Conservation (phyloP, 2,113 vertebrate genomes). For the Bothrops jararaca region DNA sequence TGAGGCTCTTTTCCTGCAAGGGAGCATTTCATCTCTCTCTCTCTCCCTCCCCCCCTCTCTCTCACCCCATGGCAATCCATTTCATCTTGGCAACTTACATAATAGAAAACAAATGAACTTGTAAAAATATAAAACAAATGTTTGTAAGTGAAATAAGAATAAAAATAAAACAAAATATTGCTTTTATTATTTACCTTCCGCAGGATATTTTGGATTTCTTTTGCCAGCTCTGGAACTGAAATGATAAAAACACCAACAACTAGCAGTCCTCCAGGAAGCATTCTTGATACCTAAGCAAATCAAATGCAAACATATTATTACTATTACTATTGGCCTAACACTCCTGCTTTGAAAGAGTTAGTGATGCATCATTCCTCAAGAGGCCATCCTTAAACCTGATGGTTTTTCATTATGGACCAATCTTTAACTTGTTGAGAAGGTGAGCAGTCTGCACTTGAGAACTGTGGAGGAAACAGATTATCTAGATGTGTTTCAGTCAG, state of each 20-base stretch:
- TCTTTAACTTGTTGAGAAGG: not conserved
- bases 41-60: too few species aligned
- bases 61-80: not conserved
- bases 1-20: not conserved
- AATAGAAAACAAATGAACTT: not conserved
- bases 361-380: not conserved
- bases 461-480: not conserved
- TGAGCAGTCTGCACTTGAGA: not conserved
- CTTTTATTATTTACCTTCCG: conserved; percentile 72
- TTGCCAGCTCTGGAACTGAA: conserved; percentile 74
- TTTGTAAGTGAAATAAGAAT: not conserved
- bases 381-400: not conserved
- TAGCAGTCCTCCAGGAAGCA: conserved; percentile 87
- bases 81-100: not conserved
- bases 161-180: not conserved
- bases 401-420: not conserved
- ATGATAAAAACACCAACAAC: conserved; percentile 88
- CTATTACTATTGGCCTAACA: not conserved
- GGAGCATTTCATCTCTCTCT: not conserved
- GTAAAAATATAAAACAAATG: not conserved
- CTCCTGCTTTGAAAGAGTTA: not conserved
- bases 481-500: not conserved
- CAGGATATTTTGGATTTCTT: conserved; percentile 77
- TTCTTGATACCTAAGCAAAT: conserved; percentile 83
- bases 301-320: conserved; percentile 2